These are phyloP conservation scores for Hypsibius dujardini DNA, from an alignment of 1,140 invertebrate genomes.

Conservation along the genomic window DNA sequence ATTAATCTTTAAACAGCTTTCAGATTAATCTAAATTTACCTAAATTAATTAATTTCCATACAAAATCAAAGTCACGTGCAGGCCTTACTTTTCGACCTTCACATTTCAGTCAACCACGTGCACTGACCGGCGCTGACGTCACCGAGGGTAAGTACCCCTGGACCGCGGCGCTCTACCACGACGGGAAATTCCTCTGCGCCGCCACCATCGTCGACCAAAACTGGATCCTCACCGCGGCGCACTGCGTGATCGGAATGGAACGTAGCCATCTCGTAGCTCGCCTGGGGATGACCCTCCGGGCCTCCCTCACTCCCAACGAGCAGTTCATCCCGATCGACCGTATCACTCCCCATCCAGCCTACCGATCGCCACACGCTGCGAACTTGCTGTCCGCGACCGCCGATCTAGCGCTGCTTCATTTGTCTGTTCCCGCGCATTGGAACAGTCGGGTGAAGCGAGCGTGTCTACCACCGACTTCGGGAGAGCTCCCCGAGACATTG, in stretches of 20 bases:
- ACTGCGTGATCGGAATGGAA: neutral
- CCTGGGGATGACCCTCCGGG: neutral
- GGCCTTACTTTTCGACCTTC: too few species aligned
- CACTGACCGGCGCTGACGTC: neutral
- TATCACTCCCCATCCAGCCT: neutral
- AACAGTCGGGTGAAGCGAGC: neutral
- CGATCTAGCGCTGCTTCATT: neutral
- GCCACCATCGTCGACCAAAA: neutral
- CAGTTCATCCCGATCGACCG: neutral
- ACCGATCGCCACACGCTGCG: neutral
- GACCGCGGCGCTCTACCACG: neutral
- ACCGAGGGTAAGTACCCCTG: slow-evolving; percentile 1
- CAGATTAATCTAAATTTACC: too few species aligned
- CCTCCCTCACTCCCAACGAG: neutral
- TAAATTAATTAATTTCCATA: too few species aligned
- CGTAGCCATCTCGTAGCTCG: neutral
- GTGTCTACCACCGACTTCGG: neutral
- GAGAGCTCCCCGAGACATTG: neutral
- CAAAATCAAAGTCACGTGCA: too few species aligned
- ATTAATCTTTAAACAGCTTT: too few species aligned
- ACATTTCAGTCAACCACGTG: too few species aligned
- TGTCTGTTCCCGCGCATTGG: neutral
- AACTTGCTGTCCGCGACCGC: neutral
- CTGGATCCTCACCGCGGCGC: neutral
- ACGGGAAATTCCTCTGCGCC: neutral